Evolutionary conservation across 1,140 invertebrate species (phyloP).

Genomic region (Metopolophium dirhodum): DNA sequence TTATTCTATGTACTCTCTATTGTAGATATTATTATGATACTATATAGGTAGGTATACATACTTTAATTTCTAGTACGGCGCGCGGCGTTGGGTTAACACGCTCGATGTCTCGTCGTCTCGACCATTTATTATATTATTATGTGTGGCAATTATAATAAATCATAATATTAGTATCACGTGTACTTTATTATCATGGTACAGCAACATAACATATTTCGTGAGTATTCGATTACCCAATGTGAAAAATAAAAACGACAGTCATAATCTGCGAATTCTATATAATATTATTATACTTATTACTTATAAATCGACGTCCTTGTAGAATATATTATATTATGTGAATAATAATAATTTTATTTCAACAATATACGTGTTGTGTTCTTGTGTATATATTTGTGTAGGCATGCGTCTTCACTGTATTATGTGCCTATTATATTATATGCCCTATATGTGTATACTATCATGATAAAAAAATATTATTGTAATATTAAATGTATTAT

Average conservation of each 20-base stretch:
- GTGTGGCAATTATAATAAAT: background rate
- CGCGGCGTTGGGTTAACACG: background rate
- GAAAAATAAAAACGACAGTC: background rate
- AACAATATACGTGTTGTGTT: background rate
- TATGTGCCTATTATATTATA: background rate
- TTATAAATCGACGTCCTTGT: background rate
- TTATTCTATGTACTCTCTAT: background rate
- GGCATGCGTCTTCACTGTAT: too few species aligned
- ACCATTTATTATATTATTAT: background rate
- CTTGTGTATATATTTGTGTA: background rate
- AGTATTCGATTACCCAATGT: background rate
- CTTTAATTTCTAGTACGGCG: background rate
- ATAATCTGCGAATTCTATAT: background rate
- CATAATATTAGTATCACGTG: background rate
- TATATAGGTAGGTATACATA: background rate
- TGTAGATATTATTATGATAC: background rate
- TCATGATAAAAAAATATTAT: background rate
- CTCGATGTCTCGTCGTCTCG: background rate
- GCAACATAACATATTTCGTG: background rate
- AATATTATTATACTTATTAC: background rate
- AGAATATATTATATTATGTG: background rate
- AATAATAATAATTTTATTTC: background rate
- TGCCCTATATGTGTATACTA: background rate
- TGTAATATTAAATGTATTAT: background rate
- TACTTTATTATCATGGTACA: background rate